A percentile compares a stretch with the other conserved stretches of the same genome.
Conservation (phyloP, 2,797 vertebrate genomes). For the Melanotaenia boesemani region DNA sequence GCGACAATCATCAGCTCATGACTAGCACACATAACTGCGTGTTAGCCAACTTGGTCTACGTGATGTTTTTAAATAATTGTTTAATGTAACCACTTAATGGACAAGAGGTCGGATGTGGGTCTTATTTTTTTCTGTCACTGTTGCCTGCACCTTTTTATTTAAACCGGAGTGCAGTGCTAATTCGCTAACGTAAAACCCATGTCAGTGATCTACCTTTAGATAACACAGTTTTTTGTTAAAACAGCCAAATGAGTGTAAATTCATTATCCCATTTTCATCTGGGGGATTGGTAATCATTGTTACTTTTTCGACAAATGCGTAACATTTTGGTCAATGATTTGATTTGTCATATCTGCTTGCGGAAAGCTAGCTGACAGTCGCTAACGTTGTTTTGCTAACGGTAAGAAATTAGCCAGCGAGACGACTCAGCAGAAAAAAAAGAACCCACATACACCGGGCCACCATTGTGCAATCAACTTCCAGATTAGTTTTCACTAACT, state of each 20-base stretch:
- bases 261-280: not conserved
- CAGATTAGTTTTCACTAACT: not conserved
- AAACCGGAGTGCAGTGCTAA: constrained; percentile 57
- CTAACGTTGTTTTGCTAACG: constrained; percentile 75
- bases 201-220: constrained; percentile 2
- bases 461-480: constrained; percentile 72
- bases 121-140: constrained; percentile 20
- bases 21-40: rapidly evolving
- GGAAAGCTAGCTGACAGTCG: constrained; percentile 36
- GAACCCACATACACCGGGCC: constrained; percentile 59
- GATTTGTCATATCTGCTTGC: constrained; percentile 13
- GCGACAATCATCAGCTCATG: constrained; percentile 1
- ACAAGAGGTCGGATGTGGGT: not conserved
- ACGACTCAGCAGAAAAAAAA: constrained; percentile 79
- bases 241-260: not conserved
- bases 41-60: rapidly evolving
- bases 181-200: constrained; percentile 39
- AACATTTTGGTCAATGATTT: not conserved
- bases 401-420: constrained; percentile 72
- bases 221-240: not conserved
- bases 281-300: not conserved
- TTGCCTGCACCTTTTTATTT: constrained; percentile 32
- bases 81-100: rapidly evolving
- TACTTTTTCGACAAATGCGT: not conserved
- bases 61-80: rapidly evolving